Evolutionary conservation across 2,888 invertebrate genomes (phyloP).

Genomic region (Desoria tigrina): DNA sequence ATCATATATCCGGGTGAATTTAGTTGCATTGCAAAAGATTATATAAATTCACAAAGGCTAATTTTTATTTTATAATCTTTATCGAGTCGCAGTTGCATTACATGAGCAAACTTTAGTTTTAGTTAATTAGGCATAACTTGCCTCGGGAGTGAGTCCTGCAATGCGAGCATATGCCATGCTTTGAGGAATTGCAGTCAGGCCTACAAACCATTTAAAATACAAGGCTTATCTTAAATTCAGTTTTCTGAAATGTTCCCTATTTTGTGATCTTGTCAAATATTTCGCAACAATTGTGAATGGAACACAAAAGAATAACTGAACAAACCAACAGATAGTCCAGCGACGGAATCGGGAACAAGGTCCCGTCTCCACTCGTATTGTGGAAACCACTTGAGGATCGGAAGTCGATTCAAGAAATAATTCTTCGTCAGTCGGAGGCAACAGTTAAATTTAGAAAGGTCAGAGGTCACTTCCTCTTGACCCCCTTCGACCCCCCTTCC

Average conservation of each 20-base stretch:
- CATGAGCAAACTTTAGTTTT: too few species aligned
- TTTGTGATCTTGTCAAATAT: not conserved
- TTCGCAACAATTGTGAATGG: too few species aligned
- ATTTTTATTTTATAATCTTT: too few species aligned
- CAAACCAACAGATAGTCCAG: conserved; percentile 64
- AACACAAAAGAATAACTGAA: too few species aligned
- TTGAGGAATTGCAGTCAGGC: conserved; percentile 86
- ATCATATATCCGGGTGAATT: not conserved
- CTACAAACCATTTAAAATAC: not conserved
- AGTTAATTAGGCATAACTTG: too few species aligned
- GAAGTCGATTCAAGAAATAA: conserved; percentile 71
- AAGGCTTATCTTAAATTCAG: not conserved
- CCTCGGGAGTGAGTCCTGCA: conserved; percentile 73
- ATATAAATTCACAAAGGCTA: too few species aligned
- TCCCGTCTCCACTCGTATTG: conserved; percentile 66
- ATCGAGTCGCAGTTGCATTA: not conserved
- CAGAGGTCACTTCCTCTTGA: too few species aligned
- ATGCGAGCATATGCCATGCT: conserved; percentile 74
- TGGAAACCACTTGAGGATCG: conserved; percentile 76
- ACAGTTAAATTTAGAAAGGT: too few species aligned
- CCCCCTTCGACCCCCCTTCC: too few species aligned
- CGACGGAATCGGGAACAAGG: conserved; percentile 61
- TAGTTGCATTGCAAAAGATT: too few species aligned
- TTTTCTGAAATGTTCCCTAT: not conserved
- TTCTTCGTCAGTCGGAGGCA: too few species aligned